phyloP scores from a whole-genome alignment of 2,113 vertebrate genomes.

The Phyllostomus discolor region DNA sequence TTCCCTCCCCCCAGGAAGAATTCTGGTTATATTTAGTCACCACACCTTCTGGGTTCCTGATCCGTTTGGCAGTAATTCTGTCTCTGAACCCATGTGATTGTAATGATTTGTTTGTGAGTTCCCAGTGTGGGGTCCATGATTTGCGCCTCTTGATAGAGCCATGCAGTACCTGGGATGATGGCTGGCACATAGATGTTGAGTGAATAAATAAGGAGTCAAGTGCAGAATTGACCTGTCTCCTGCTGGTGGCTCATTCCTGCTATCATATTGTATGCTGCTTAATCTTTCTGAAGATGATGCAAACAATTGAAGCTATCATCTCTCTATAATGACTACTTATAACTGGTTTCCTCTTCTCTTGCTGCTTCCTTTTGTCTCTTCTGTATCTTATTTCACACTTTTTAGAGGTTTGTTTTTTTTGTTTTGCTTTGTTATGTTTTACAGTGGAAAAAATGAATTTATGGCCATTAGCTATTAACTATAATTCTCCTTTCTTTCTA shows the following conservation, averaged over 20 bases:
- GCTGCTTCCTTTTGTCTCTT: background rate
- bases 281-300: background rate
- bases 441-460: background rate
- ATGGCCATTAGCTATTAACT: background rate
- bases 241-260: background rate
- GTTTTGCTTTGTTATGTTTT: background rate
- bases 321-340: background rate
- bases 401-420: background rate
- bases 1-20: background rate
- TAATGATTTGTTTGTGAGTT: background rate
- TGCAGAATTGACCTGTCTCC: background rate
- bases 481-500: background rate
- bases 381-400: background rate
- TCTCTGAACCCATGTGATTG: background rate
- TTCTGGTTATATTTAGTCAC: background rate
- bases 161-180: background rate
- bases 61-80: background rate
- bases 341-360: background rate
- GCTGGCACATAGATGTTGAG: background rate
- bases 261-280: too few relatives aligned
- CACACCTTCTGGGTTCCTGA: background rate
- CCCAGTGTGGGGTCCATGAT: background rate
- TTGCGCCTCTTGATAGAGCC: background rate
- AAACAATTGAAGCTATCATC: background rate
- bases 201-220: background rate